phyloP scores from a whole-genome alignment of 1,140 invertebrate genomes.

The Euschistus heros region DNA sequence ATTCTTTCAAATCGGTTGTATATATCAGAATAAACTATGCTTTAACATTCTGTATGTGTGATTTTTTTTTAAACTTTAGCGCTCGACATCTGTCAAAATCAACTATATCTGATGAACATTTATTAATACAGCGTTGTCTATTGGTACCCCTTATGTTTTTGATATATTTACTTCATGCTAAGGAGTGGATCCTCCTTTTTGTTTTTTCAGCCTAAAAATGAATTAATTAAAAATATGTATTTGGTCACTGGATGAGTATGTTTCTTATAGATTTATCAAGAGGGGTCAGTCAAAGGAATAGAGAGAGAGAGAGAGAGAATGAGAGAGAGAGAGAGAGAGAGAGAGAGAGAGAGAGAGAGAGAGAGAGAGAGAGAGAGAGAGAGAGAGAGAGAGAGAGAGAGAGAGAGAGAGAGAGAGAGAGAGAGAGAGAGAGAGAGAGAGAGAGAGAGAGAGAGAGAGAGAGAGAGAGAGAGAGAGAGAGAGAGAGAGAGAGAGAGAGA shows the following conservation, averaged over 20 bases:
- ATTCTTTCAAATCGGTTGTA: too few relatives aligned
- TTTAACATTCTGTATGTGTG: too few relatives aligned
- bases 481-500: conserved; percentile 14
- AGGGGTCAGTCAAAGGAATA: neutral
- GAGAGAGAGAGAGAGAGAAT: conserved; percentile 14
- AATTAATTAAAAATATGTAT: too few relatives aligned
- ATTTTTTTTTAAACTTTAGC: too few relatives aligned
- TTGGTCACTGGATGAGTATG: neutral
- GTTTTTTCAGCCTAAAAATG: neutral
- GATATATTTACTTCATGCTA: too few relatives aligned
- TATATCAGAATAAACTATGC: too few relatives aligned
- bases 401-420: conserved; percentile 15
- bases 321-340: conserved; percentile 4
- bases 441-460: conserved; percentile 15
- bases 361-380: neutral
- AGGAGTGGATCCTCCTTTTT: neutral
- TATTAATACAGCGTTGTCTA: too few relatives aligned
- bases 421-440: conserved; percentile 15
- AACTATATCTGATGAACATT: too few relatives aligned
- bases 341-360: neutral
- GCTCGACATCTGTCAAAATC: too few relatives aligned
- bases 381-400: conserved; percentile 11
- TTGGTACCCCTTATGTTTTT: too few relatives aligned
- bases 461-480: conserved; percentile 14
- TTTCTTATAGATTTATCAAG: neutral